Evolutionary conservation across 92 coral and sea anemone genomes (phyloP).

Genomic region (Actinostola sp.): DNA sequence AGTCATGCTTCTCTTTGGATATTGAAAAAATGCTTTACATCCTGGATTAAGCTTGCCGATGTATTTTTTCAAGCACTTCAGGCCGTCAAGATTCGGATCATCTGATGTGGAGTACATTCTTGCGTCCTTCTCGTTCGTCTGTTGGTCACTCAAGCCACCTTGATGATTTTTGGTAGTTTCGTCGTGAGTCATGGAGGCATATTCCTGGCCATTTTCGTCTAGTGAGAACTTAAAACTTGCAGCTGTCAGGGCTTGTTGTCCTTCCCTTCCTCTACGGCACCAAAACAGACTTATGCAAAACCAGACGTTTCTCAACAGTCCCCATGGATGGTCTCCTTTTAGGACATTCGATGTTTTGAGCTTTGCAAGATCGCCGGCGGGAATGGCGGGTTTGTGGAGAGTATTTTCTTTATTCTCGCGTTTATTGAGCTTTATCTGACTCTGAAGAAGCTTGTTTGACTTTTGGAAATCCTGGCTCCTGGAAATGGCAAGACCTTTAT

Average conservation of each 20-base stretch:
- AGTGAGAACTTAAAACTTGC: constrained; percentile 16
- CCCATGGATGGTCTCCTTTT: too few species aligned
- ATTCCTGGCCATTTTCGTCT: constrained; percentile 19
- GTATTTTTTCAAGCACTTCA: constrained; percentile 23
- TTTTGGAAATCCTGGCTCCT: too few species aligned
- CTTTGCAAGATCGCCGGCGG: too few species aligned
- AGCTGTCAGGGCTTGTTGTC: constrained; percentile 15
- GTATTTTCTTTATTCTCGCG: too few species aligned
- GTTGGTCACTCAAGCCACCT: constrained; percentile 20
- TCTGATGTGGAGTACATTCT: constrained; percentile 37
- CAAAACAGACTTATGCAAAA: too few species aligned
- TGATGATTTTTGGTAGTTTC: constrained; percentile 36
- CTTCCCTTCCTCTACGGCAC: constrained; percentile 43
- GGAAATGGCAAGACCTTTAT: too few species aligned
- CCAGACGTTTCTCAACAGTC: too few species aligned
- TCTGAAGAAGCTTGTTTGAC: too few species aligned
- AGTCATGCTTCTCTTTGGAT: constrained; percentile 10
- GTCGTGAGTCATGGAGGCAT: constrained; percentile 34
- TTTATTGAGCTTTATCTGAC: too few species aligned
- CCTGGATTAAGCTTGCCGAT: constrained; percentile 16
- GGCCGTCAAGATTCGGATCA: constrained; percentile 34
- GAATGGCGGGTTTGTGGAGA: too few species aligned
- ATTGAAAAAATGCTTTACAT: constrained; percentile 21
- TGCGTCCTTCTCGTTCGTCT: constrained; percentile 25
- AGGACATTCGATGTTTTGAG: too few species aligned